These are phyloP conservation scores for Platycheirus rosarum DNA, from an alignment of 2,888 invertebrate genomes.

Conservation along the genomic window DNA sequence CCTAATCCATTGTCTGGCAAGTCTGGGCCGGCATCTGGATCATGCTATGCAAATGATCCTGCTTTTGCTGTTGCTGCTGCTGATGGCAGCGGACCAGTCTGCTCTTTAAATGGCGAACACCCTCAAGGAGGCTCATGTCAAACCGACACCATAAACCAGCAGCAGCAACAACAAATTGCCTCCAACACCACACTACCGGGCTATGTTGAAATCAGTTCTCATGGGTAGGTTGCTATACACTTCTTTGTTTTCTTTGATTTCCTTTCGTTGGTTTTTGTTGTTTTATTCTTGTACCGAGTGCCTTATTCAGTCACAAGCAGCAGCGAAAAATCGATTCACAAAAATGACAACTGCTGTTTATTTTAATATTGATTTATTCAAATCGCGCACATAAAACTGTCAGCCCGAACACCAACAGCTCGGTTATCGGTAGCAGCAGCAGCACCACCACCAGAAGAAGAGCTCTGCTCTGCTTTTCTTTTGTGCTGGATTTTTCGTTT, in stretches of 20 bases:
- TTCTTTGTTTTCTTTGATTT: conserved; percentile 75
- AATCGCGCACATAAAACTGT: conserved; percentile 64
- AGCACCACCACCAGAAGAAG: conserved; percentile 1
- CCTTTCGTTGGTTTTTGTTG: conserved; percentile 83
- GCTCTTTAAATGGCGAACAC: conserved; percentile 50
- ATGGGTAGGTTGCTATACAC: conserved; percentile 75
- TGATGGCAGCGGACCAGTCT: conserved; percentile 19
- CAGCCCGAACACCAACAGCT: conserved; percentile 25
- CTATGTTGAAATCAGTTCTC: conserved; percentile 77
- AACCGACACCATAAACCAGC: conserved; percentile 4
- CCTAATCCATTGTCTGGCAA: conserved; percentile 58
- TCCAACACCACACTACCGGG: conserved; percentile 75
- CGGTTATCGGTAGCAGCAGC: conserved; percentile 21
- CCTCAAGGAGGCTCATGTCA: conserved; percentile 47
- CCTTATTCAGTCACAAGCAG: conserved; percentile 13
- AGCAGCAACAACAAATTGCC: conserved; percentile 50
- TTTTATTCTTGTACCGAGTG: conserved; percentile 58
- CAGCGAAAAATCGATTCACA: conserved; percentile 75
- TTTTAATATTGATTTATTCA: conserved; percentile 76
- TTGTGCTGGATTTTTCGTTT: conserved; percentile 39
- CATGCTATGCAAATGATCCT: conserved; percentile 61
- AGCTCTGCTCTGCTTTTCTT: conserved; percentile 31
- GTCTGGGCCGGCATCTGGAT: conserved; percentile 69
- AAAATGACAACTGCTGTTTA: conserved; percentile 75
- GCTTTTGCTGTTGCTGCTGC: too few relatives aligned